These are phyloP conservation scores for Merodon equestris DNA, from an alignment of 2,888 invertebrate species.

Conservation along the genomic window DNA sequence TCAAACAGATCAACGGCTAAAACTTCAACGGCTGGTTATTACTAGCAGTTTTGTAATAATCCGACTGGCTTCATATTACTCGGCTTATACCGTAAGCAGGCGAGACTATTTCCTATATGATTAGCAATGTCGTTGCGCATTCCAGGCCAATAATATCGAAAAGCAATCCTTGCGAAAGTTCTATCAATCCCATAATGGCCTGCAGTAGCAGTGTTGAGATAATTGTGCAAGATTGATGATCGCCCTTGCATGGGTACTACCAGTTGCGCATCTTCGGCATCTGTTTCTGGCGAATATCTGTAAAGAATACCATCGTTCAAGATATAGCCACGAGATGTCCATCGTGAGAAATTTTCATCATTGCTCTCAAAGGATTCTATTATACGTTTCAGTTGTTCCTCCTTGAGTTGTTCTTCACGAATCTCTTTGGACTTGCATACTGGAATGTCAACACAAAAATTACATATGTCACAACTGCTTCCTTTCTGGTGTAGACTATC, in stretches of 20 bases:
- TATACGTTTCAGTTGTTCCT: conserved; percentile 42
- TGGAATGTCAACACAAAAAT: conserved; percentile 54
- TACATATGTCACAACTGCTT: conserved; percentile 5
- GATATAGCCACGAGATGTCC: background rate
- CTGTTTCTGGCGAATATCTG: background rate
- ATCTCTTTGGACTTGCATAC: conserved; percentile 52
- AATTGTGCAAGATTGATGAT: background rate
- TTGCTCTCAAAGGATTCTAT: conserved; percentile 18
- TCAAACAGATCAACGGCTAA: background rate
- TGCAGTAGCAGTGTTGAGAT: background rate
- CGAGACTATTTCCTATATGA: no score
- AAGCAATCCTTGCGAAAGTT: background rate
- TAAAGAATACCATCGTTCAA: background rate
- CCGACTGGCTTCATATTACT: no score
- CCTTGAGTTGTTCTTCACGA: conserved; percentile 69
- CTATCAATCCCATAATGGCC: background rate
- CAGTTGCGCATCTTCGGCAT: conserved; percentile 1
- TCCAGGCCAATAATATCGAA: no score
- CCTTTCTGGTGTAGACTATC: conserved; percentile 11
- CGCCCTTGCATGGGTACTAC: background rate
- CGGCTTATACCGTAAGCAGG: no score
- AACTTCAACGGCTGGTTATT: background rate
- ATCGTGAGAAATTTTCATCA: background rate
- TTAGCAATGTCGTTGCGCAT: no score
- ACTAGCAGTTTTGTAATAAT: no score